Percentiles rank a stretch among this genome's conserved stretches.
Evolutionary conservation across 2,888 invertebrate species (phyloP).

Genomic region (Epinotia ramella): DNA sequence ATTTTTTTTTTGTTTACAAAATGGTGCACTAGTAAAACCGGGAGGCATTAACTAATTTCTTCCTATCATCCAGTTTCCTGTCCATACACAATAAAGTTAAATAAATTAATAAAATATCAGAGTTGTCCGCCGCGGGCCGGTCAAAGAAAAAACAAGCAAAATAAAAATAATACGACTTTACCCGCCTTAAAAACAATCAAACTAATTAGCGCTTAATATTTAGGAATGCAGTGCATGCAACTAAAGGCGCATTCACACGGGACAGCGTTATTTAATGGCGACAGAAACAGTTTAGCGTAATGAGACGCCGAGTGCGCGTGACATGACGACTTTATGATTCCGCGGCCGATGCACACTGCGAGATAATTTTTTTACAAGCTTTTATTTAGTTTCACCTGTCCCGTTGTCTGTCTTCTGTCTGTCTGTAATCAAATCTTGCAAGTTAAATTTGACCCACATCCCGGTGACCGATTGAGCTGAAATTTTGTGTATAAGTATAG

Average conservation of each 20-base stretch:
- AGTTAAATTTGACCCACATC: too few species aligned
- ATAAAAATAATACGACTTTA: background rate
- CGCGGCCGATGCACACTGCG: slow-evolving; percentile 50
- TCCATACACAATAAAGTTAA: background rate
- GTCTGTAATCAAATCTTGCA: too few species aligned
- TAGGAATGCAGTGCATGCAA: slow-evolving; percentile 41
- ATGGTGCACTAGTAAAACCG: too few species aligned
- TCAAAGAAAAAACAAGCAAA: background rate
- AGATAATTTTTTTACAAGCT: too few species aligned
- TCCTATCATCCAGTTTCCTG: too few species aligned
- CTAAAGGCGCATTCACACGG: slow-evolving; percentile 56
- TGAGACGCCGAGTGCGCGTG: slow-evolving; percentile 77
- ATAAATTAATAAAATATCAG: too few species aligned
- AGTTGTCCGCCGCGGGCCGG: too few species aligned
- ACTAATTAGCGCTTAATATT: background rate
- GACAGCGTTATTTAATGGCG: slow-evolving; percentile 68
- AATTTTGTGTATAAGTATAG: too few species aligned
- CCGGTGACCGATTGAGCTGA: too few species aligned
- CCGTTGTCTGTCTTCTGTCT: too few species aligned
- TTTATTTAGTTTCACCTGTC: too few species aligned
- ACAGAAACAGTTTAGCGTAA: slow-evolving; percentile 77
- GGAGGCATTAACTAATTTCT: background rate
- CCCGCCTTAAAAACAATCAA: background rate
- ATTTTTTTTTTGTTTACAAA: too few species aligned
- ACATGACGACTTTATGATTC: slow-evolving; percentile 75